Evolutionary conservation across 1,140 invertebrate genomes (phyloP).

Genomic region (Laupala kohalensis): DNA sequence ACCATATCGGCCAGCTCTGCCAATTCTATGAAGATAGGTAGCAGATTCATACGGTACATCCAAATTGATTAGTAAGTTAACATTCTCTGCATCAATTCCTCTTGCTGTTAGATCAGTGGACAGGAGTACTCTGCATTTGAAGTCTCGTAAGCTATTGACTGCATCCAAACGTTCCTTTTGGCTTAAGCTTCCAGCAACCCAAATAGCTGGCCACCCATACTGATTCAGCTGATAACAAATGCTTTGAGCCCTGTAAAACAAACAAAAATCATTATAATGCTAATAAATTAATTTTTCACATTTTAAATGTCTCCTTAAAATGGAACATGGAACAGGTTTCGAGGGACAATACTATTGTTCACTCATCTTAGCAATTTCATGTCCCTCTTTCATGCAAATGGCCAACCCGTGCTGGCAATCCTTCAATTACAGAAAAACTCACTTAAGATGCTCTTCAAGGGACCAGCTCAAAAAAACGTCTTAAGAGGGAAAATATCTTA

Average conservation of each 20-base stretch:
- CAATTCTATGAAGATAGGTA: constrained; percentile 92
- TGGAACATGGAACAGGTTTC: not conserved
- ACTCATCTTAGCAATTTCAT: no score
- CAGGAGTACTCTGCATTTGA: constrained; percentile 69
- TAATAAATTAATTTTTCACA: not conserved
- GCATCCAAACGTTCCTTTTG: constrained; percentile 64
- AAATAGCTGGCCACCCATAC: constrained; percentile 54
- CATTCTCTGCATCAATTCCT: constrained; percentile 82
- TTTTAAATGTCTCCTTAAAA: not conserved
- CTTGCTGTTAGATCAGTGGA: constrained; percentile 81
- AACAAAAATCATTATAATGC: not conserved
- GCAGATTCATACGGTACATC: constrained; percentile 69
- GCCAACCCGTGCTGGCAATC: no score
- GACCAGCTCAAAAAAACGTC: no score
- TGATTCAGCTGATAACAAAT: constrained; percentile 53
- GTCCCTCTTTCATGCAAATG: no score
- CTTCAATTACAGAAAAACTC: no score
- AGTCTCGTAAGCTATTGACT: constrained; percentile 61
- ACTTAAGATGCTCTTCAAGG: no score
- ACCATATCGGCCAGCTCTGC: constrained; percentile 83
- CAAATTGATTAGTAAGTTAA: constrained; percentile 88
- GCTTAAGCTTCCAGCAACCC: constrained; percentile 59
- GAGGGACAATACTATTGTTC: no score
- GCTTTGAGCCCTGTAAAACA: constrained; percentile 31
- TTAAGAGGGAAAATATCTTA: no score